These are phyloP conservation scores for Platyura marginata DNA, from an alignment of 1,140 invertebrate species.

Conservation along the genomic window DNA sequence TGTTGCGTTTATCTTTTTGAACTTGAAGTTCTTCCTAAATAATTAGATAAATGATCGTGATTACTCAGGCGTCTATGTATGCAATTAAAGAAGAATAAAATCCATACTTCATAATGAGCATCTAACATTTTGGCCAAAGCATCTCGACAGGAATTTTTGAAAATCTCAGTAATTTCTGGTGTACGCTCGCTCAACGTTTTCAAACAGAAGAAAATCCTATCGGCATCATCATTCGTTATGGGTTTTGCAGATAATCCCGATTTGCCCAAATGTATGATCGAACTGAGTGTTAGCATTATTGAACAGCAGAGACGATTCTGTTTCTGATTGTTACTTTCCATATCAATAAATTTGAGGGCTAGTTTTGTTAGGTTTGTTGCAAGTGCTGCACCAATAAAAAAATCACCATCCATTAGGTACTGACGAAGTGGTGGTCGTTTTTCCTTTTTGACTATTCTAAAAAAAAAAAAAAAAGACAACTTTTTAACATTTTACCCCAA, in stretches of 20 bases:
- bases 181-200: slow-evolving; percentile 59
- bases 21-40: slow-evolving; percentile 17
- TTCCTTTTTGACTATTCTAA: slow-evolving; percentile 39
- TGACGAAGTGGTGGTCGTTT: slow-evolving; percentile 63
- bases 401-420: slow-evolving; percentile 87
- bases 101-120: slow-evolving; percentile 65
- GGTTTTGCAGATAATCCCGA: slow-evolving; percentile 46
- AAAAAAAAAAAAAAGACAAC: too few species aligned
- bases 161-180: slow-evolving; percentile 51
- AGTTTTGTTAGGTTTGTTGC: slow-evolving; percentile 85
- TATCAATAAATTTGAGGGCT: slow-evolving; percentile 38
- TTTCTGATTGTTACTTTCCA: slow-evolving; percentile 18
- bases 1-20: slow-evolving; percentile 45
- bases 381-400: slow-evolving; percentile 85
- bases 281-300: slow-evolving; percentile 74
- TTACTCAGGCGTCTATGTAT: too few species aligned
- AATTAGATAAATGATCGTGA: too few species aligned
- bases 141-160: slow-evolving; percentile 55
- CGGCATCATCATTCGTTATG: slow-evolving; percentile 90
- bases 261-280: slow-evolving; percentile 70
- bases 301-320: slow-evolving; percentile 58
- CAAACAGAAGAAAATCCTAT: slow-evolving; percentile 73
- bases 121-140: slow-evolving; percentile 74
- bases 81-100: slow-evolving; percentile 30
- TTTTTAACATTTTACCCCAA: too few species aligned